Percentiles rank a stretch among this genome's conserved stretches.
Conservation (phyloP, 2,113 vertebrate genomes). For the Pedionomus torquatus region DNA sequence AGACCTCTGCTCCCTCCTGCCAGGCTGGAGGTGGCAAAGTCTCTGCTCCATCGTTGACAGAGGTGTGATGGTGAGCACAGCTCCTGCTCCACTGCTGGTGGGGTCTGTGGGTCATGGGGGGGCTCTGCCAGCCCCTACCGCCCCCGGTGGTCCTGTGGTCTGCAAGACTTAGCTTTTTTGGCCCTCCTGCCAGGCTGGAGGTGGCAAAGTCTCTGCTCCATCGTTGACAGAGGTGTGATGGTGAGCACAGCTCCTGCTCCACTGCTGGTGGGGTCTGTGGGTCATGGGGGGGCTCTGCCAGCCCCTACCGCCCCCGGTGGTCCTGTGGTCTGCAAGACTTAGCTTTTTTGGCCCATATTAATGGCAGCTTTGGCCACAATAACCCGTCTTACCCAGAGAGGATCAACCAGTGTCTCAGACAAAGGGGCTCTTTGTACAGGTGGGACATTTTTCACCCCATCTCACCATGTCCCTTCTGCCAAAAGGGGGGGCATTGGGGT, state of each 20-base stretch:
- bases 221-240: rapidly evolving
- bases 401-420: rapidly evolving
- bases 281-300: neutral
- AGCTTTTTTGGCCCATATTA: neutral
- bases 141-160: neutral
- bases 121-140: neutral
- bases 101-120: neutral
- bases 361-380: neutral
- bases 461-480: rapidly evolving
- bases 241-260: rapidly evolving
- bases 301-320: rapidly evolving
- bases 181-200: neutral
- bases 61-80: rapidly evolving
- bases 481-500: neutral
- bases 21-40: neutral
- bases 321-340: neutral
- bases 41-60: rapidly evolving
- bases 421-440: rapidly evolving
- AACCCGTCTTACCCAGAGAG: neutral
- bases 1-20: conserved; percentile 39
- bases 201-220: rapidly evolving
- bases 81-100: neutral
- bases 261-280: neutral
- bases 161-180: neutral
- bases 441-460: neutral